Percentiles rank a stretch among this genome's conserved stretches.
Evolutionary conservation across 2,888 invertebrate species (phyloP).

Genomic region (Carpatolechia fugitivella): DNA sequence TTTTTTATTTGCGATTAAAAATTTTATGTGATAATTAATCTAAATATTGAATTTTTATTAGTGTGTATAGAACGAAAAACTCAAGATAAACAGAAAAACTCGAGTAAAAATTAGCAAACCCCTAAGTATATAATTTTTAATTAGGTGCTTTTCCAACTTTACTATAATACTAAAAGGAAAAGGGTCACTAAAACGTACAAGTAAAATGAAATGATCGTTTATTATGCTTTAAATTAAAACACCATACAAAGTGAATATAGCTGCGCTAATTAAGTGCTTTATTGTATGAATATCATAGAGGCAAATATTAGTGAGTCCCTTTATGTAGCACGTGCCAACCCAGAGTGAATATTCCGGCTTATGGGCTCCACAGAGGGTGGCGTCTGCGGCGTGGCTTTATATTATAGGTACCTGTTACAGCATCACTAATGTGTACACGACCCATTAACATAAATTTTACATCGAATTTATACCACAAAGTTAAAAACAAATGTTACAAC

Average conservation of each 20-base stretch:
- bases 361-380: conserved; percentile 31
- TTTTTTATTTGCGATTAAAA: too few species aligned
- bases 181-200: not conserved
- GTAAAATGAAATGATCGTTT: not conserved
- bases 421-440: conserved; percentile 33
- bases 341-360: conserved; percentile 32
- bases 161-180: not conserved
- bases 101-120: too few species aligned
- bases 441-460: conserved; percentile 44
- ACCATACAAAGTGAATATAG: conserved; percentile 38
- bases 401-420: conserved; percentile 22
- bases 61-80: too few species aligned
- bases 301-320: conserved; percentile 58
- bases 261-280: conserved; percentile 47
- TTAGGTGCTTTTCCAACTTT: too few species aligned
- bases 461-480: conserved; percentile 28
- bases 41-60: too few species aligned
- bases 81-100: too few species aligned
- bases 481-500: conserved; percentile 24
- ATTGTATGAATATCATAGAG: conserved; percentile 39
- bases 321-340: conserved; percentile 31
- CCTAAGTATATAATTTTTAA: too few species aligned
- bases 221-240: not conserved
- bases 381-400: conserved; percentile 42
- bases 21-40: too few species aligned